These are phyloP conservation scores for Ctenomys sociabilis DNA, from an alignment of 2,113 vertebrate species.

Conservation along the genomic window DNA sequence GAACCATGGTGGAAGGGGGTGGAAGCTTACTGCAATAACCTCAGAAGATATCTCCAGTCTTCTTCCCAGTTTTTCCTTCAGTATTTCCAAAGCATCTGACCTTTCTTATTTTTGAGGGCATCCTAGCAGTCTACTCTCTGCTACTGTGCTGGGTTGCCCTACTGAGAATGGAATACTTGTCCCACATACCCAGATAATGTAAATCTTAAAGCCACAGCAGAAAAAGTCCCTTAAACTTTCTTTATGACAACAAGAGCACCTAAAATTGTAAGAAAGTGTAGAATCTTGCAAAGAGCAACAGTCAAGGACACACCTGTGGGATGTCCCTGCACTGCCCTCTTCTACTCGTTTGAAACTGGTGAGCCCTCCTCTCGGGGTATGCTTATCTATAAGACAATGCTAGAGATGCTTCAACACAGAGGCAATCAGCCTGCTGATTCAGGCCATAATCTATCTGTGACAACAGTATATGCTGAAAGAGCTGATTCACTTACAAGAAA, in stretches of 20 bases:
- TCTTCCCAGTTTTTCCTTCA: background rate
- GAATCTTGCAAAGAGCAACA: background rate
- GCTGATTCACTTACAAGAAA: background rate
- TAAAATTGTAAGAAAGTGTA: background rate
- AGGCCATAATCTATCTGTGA: background rate
- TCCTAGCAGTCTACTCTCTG: background rate
- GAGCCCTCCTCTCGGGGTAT: background rate
- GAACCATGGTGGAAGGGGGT: background rate
- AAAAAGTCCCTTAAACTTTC: background rate
- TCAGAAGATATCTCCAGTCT: background rate
- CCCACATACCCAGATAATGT: conserved; percentile 30
- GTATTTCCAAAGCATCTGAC: background rate
- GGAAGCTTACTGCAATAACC: background rate
- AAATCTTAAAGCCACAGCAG: background rate
- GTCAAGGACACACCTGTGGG: background rate
- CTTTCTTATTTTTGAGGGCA: background rate
- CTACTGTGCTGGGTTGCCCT: background rate
- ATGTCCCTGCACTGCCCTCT: background rate
- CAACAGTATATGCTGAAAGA: background rate
- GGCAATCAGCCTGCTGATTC: background rate
- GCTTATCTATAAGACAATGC: background rate
- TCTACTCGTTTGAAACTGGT: background rate
- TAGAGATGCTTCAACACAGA: background rate
- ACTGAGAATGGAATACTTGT: conserved; percentile 15
- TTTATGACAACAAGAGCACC: background rate